phyloP scores from a whole-genome alignment of 1,140 invertebrate genomes.

The Macrobrachium nipponense region DNA sequence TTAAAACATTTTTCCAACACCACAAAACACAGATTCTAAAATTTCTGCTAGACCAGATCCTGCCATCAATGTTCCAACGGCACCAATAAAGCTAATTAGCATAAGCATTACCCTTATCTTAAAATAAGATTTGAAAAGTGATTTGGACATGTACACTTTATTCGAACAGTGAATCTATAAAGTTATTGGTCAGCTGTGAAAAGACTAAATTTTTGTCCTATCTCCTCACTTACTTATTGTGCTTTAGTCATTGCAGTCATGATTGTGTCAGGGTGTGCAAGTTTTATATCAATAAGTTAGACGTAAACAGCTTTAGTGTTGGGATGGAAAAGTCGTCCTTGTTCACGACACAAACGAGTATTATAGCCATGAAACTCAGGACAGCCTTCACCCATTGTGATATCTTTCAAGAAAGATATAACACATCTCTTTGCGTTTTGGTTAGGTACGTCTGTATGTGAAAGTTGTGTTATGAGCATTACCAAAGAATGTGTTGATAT shows the following conservation, averaged over 20 bases:
- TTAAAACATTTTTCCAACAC: background rate
- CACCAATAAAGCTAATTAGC: background rate
- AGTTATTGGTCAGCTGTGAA: too few relatives aligned
- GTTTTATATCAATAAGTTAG: too few relatives aligned
- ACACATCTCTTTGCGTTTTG: background rate
- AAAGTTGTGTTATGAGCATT: background rate
- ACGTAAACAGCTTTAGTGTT: too few relatives aligned
- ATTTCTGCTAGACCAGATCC: conserved; percentile 10
- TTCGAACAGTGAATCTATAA: too few relatives aligned
- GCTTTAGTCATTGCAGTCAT: too few relatives aligned
- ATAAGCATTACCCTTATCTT: too few relatives aligned
- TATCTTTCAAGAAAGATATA: background rate
- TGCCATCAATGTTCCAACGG: background rate
- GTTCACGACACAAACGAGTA: background rate
- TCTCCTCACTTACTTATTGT: too few relatives aligned
- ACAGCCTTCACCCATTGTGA: background rate
- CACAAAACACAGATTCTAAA: background rate
- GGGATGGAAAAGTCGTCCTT: background rate
- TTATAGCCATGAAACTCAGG: background rate
- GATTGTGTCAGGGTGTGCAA: too few relatives aligned
- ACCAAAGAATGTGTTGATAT: too few relatives aligned
- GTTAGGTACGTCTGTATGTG: background rate
- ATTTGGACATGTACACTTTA: too few relatives aligned
- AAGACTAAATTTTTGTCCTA: too few relatives aligned
- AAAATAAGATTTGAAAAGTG: too few relatives aligned